Percentiles rank a stretch among this genome's conserved stretches.
Conservation (phyloP, 2,113 vertebrate genomes). For the Calidris pygmaea region DNA sequence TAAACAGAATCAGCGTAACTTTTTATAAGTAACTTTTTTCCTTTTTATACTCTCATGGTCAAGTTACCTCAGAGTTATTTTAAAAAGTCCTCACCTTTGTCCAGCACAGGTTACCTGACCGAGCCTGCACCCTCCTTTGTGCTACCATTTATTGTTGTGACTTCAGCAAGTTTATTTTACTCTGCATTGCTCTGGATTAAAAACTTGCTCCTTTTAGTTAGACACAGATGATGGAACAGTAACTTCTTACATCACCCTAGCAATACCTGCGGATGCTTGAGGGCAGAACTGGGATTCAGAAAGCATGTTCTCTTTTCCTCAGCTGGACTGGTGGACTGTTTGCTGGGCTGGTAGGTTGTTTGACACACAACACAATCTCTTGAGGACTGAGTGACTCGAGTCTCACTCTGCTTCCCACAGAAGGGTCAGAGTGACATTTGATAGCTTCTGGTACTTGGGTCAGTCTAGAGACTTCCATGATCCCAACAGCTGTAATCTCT, state of each 20-base stretch:
- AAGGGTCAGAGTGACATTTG: conserved; percentile 29
- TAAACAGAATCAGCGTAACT: background rate
- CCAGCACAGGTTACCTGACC: rapidly evolving
- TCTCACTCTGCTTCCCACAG: background rate
- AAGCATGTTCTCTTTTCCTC: background rate
- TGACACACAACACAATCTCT: background rate
- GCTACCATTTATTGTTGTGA: background rate
- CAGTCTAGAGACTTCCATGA: background rate
- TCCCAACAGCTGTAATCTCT: background rate
- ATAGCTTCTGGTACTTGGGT: background rate
- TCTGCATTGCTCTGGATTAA: background rate
- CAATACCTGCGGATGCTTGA: background rate
- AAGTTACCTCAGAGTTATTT: background rate
- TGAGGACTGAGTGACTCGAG: background rate
- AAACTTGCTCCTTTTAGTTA: background rate
- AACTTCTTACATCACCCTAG: background rate
- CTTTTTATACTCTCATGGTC: background rate
- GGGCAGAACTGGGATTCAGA: background rate
- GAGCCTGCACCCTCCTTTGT: background rate
- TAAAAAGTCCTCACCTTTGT: background rate
- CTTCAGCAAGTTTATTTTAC: background rate
- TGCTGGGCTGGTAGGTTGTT: background rate
- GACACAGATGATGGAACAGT: background rate
- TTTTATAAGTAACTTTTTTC: background rate
- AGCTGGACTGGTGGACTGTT: background rate